Base-by-base conservation (phyloP, 1,140 invertebrate genomes). In the Drosophila tani region DNA sequence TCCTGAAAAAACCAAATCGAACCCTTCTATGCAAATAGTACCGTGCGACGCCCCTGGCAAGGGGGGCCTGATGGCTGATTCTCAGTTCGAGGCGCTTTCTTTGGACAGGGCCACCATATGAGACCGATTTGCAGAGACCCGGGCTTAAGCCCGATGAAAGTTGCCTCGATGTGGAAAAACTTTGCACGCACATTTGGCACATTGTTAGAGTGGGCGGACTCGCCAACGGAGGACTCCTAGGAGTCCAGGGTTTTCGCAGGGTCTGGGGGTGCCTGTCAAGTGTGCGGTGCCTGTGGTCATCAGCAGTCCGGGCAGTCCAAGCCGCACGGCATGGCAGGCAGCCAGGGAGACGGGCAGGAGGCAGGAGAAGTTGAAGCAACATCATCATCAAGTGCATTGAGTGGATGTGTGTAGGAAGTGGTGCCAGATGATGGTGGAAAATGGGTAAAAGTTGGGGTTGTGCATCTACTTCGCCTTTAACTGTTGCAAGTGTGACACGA, bases 101-200 rank as follows among this genome's bases (percentile, higher is more conserved):
- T 68, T 1, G 40, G 69, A 51, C 55, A 60, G 70, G 68, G 17
- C 43, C 45, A 51, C 55, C 70, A 73, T 60, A 73, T 73, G 70
- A 57, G 68, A 71, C 67, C 67, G 70, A 45, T 50, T 70, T 59
- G 17, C 49, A 47, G 46, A 56, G 57, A 45, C n/a, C 35, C 24
- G 40, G 53, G 35, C 53, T 56, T 56, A 40, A 74, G 46, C 40
- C 63, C 50, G 75, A 57, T 59, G 71, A 77, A 77, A 77, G 62
- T 77, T 77, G 47, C 65, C 62, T 19, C 53, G 45, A 76, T 76
- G 75, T 68, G 53, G 43, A 75, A 76, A 70, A 79, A 79, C 75
- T 78, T 79, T 79, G 75, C 75, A 79, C 75, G 66, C 75, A 79
- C 75, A 56, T 76, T 75, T 73, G 75, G 66, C 75, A 79, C 75